Evolutionary conservation across 2,888 invertebrate genomes (phyloP).

Genomic region (Ornithoptera priamus): DNA sequence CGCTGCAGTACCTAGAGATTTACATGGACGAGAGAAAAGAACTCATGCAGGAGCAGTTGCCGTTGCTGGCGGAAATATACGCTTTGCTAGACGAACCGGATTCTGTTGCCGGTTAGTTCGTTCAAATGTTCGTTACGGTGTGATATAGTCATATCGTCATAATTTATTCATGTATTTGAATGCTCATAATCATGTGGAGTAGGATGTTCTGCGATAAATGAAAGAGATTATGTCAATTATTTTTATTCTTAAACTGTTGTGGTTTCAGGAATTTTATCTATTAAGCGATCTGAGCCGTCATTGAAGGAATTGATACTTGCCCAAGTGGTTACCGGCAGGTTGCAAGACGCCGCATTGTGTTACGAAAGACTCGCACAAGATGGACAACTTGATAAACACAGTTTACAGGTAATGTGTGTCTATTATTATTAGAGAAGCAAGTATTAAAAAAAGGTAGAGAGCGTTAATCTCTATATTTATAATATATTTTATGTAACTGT

Average conservation of each 20-base stretch:
- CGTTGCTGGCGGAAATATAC: constrained; percentile 88
- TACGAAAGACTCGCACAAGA: constrained; percentile 90
- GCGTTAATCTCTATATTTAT: no score
- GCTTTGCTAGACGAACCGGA: constrained; percentile 94
- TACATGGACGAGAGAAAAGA: constrained; percentile 82
- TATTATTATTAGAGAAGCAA: not conserved
- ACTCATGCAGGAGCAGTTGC: constrained; percentile 80
- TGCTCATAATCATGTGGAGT: no score
- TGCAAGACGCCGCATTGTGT: constrained; percentile 92
- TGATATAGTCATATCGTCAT: no score
- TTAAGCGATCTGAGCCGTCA: constrained; percentile 87
- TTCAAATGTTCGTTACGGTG: not conserved
- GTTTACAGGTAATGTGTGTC: constrained; percentile 51
- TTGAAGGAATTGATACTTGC: constrained; percentile 90
- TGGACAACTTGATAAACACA: constrained; percentile 70
- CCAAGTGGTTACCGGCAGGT: constrained; percentile 90
- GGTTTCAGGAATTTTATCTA: constrained; percentile 82
- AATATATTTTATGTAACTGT: no score
- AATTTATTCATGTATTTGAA: no score
- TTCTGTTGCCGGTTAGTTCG: constrained; percentile 86
- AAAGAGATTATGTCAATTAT: not conserved
- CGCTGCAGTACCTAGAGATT: constrained; percentile 87
- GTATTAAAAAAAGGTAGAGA: not conserved
- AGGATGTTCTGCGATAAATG: no score
- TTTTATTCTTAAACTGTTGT: not conserved